Conservation (phyloP, 1,140 invertebrate species). For the Rhopalosiphum padi region DNA sequence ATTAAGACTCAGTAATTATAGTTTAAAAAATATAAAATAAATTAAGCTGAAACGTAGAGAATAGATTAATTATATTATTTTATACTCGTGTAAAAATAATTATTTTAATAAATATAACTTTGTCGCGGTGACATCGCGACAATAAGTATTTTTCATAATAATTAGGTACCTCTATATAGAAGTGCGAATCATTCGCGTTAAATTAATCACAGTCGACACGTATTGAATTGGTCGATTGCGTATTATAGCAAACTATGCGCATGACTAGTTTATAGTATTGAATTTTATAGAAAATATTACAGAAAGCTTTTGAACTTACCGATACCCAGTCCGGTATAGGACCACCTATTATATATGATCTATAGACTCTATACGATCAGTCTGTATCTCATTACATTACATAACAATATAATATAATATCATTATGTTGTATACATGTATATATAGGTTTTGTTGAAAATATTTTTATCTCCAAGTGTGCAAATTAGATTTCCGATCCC, state of each 20-base stretch:
- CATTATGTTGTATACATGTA: background rate
- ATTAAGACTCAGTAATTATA: background rate
- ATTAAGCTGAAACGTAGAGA: background rate
- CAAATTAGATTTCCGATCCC: slow-evolving; percentile 35
- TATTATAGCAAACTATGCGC: background rate
- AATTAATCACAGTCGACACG: background rate
- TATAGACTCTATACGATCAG: background rate
- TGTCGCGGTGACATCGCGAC: no score
- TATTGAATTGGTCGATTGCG: background rate
- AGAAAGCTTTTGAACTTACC: background rate
- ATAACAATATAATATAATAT: slow-evolving; percentile 4
- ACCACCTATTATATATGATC: background rate
- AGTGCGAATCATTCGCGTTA: background rate
- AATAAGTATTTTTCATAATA: background rate
- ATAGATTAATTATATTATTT: background rate
- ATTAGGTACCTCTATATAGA: background rate
- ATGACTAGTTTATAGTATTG: background rate
- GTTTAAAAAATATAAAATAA: background rate
- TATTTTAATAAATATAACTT: no score
- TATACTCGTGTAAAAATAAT: no score
- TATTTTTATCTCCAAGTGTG: background rate
- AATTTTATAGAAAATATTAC: background rate
- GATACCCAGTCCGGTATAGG: background rate
- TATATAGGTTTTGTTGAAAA: background rate
- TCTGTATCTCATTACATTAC: background rate